Conservation (phyloP, 1,140 invertebrate genomes). For the Drosophila guanche region DNA sequence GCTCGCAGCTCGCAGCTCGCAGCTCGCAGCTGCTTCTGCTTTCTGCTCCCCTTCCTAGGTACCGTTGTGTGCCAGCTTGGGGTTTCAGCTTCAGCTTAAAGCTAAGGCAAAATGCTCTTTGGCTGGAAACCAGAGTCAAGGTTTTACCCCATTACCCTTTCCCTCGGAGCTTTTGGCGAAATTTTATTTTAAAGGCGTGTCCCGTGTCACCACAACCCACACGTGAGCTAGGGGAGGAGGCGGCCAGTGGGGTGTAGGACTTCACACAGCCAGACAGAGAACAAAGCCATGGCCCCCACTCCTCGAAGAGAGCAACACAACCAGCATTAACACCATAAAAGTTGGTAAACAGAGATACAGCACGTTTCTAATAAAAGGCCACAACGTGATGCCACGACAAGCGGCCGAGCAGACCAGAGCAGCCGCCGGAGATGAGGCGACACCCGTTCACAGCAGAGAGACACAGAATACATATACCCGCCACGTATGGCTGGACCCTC, state of each 20-base stretch:
- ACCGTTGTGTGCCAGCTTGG: neutral
- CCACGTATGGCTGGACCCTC: too few species aligned
- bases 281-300: conserved; percentile 27
- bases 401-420: neutral
- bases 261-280: conserved; percentile 26
- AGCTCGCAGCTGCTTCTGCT: too few species aligned
- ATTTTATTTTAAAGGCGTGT: conserved; percentile 12
- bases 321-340: conserved; percentile 80
- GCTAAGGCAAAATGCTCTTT: conserved; percentile 12
- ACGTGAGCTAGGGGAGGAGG: neutral
- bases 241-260: too few species aligned
- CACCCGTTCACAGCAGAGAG: too few species aligned
- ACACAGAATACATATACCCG: too few species aligned
- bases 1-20: too few species aligned
- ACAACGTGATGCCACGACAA: conserved; percentile 71
- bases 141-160: conserved; percentile 7
- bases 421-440: conserved; percentile 26
- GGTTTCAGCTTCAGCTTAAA: conserved; percentile 3
- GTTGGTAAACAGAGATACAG: conserved; percentile 80
- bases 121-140: conserved; percentile 26
- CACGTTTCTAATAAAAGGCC: conserved; percentile 81
- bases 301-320: conserved; percentile 46
- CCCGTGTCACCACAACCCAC: neutral
- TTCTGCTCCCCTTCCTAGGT: too few species aligned
- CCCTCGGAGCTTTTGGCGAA: conserved; percentile 49